Evolutionary conservation across 2,113 vertebrate species (phyloP), one percentile per base, ranked within the genome.

Genomic region (Azemiops feae): DNA sequence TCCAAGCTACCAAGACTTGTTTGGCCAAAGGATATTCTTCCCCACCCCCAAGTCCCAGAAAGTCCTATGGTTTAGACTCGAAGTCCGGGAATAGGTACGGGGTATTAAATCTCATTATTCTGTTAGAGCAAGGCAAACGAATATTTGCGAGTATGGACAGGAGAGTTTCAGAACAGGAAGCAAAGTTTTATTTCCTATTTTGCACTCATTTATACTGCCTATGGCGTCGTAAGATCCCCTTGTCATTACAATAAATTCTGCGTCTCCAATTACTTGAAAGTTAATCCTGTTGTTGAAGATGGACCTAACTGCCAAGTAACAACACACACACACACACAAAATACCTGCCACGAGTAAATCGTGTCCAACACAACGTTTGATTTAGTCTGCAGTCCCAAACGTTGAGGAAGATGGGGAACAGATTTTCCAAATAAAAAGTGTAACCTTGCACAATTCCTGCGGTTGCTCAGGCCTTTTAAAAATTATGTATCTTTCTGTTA

Each of bases 1-100:
- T 93, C 97, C 96, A 98, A 89, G 97, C 98, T 94, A 22, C 93
- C 96, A 91, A 95, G 96, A 97, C 94, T 96, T 94, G 97, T 98
- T 97, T 97, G 97, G 87, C 91, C 95, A 60, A 94, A 93, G 97
- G 96, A 97, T 96, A 57, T 86, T 45, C 97, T 97, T 98, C 18
- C 98, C 98, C 97, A 96, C n/a, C 53, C n/a, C n/a, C 7, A 9
- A 5, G 16, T 43, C 7, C 34, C 94, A 39, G 39, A 86, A 23
- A 22, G 23, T 2, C 16, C 0, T 87, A 11, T 23, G 23, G 14
- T 14, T 4, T 5, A 53, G 47, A 52, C 3, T n/a, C 7, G 5
- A 53, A 53, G 5, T 8, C 14, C 1, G 39, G 74, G 18, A 81
- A 81, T 20, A 39, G 34, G 2, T 16, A 60, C 2, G 74, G 45